Evolutionary conservation across 1,140 invertebrate genomes (phyloP).

Genomic region (Pseudomyrmex gracilis): DNA sequence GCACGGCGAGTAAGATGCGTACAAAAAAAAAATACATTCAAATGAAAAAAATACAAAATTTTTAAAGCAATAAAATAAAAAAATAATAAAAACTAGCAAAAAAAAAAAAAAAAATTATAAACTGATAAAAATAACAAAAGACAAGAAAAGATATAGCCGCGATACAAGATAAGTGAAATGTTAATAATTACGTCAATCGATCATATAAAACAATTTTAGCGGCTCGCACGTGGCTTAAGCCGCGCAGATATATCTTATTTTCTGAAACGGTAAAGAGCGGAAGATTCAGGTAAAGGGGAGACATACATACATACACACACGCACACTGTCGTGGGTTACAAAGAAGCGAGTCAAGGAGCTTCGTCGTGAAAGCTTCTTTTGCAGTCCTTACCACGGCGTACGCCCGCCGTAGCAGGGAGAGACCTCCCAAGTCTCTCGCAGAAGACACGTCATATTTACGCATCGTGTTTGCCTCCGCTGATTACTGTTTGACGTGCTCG

Average conservation of each 20-base stretch:
- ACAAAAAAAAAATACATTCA: not conserved
- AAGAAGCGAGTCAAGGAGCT: constrained; percentile 17
- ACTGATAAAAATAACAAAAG: not conserved
- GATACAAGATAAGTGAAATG: not conserved
- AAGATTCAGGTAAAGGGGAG: constrained; percentile 21
- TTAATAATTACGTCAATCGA: not conserved
- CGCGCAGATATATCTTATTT: too few species aligned
- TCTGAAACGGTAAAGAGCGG: not conserved
- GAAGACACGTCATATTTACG: constrained; percentile 75
- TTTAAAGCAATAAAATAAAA: not conserved
- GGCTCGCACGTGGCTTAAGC: too few species aligned
- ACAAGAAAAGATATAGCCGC: not conserved
- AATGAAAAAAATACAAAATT: constrained; percentile 18
- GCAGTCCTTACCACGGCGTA: constrained; percentile 46
- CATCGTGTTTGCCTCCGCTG: constrained; percentile 74
- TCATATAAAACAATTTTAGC: not conserved
- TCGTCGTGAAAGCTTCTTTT: constrained; percentile 47
- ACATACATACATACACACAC: not conserved
- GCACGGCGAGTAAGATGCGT: constrained; percentile 3
- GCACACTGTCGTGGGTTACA: not conserved
- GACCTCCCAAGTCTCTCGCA: constrained; percentile 57
- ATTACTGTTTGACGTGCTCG: constrained; percentile 77
- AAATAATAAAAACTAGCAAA: not conserved
- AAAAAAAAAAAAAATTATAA: not conserved
- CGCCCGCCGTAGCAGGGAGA: not conserved